Evolutionary conservation across 2,888 invertebrate species (phyloP).

Genomic region (Cephus pygmeus): DNA sequence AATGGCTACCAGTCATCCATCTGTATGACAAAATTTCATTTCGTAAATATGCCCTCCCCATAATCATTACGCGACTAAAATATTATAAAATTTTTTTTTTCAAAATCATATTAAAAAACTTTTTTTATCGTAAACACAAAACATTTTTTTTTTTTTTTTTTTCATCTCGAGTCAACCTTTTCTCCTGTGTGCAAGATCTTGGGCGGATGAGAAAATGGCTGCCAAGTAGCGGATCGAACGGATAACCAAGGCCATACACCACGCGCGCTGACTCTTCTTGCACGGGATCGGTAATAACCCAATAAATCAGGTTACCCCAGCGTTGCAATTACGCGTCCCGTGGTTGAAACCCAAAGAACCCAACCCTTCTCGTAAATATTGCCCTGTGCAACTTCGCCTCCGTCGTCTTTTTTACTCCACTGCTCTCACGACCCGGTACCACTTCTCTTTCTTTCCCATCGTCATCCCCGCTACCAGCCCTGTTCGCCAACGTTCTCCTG

Average conservation of each 20-base stretch:
- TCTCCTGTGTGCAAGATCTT: neutral
- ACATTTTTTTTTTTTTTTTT: no score
- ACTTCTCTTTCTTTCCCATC: constrained; percentile 24
- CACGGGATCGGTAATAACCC: constrained; percentile 61
- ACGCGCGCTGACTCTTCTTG: constrained; percentile 43
- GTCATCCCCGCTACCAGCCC: constrained; percentile 11
- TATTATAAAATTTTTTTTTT: neutral
- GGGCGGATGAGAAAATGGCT: constrained; percentile 1
- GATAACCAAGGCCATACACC: constrained; percentile 39
- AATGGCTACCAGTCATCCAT: constrained; percentile 5
- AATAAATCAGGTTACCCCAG: constrained; percentile 62
- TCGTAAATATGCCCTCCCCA: neutral
- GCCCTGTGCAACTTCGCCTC: constrained; percentile 42
- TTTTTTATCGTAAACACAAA: neutral
- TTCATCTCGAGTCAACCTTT: neutral
- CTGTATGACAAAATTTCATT: constrained; percentile 16
- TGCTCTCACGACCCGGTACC: constrained; percentile 47
- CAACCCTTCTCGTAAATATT: constrained; percentile 62
- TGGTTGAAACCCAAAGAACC: constrained; percentile 48
- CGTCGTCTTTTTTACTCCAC: constrained; percentile 27
- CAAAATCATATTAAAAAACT: neutral
- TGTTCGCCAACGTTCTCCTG: neutral
- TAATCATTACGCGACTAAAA: neutral
- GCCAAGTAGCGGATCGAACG: neutral
- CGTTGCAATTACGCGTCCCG: constrained; percentile 59